A percentile compares a stretch with the other conserved stretches of the same genome.
Conservation (phyloP, 2,113 vertebrate species). For the Cromileptes altivelis region DNA sequence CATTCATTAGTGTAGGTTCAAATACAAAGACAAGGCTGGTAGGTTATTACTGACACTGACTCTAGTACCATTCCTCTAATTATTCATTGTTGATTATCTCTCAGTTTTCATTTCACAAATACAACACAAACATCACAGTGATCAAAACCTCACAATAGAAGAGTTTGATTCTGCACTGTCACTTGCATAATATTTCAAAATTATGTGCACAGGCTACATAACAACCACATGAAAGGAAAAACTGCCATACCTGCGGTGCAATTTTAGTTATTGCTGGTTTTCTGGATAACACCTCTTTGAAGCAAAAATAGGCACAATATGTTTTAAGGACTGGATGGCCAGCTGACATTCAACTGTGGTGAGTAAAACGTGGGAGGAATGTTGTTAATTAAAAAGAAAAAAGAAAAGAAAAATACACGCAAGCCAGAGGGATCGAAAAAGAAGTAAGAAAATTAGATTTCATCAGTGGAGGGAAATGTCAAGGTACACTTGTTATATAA, state of each 20-base stretch:
- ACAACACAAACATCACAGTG: slow-evolving; percentile 49
- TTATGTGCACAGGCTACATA: slow-evolving; percentile 34
- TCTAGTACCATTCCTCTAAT: not conserved
- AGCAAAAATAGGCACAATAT: slow-evolving; percentile 45
- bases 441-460: slow-evolving; percentile 33
- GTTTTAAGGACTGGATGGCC: slow-evolving; percentile 23
- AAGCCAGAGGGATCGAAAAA: not conserved
- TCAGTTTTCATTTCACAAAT: slow-evolving; percentile 25
- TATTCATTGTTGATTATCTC: slow-evolving; percentile 15
- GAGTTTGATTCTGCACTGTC: not conserved
- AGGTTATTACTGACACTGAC: slow-evolving; percentile 16
- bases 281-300: slow-evolving; percentile 33
- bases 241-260: not conserved
- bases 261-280: slow-evolving; percentile 48
- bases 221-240: slow-evolving; percentile 8
- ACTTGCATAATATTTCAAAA: slow-evolving; percentile 51
- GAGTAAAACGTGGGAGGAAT: slow-evolving; percentile 13
- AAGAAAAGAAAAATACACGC: slow-evolving; percentile 8
- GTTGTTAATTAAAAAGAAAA: not conserved
- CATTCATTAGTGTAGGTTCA: slow-evolving; percentile 48
- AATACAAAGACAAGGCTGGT: slow-evolving; percentile 42
- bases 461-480: not conserved
- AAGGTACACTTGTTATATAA: not conserved
- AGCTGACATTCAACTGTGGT: slow-evolving; percentile 53
- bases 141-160: slow-evolving; percentile 26